phyloP scores from a whole-genome alignment of 2,113 vertebrate genomes.

The Larimichthys crocea region DNA sequence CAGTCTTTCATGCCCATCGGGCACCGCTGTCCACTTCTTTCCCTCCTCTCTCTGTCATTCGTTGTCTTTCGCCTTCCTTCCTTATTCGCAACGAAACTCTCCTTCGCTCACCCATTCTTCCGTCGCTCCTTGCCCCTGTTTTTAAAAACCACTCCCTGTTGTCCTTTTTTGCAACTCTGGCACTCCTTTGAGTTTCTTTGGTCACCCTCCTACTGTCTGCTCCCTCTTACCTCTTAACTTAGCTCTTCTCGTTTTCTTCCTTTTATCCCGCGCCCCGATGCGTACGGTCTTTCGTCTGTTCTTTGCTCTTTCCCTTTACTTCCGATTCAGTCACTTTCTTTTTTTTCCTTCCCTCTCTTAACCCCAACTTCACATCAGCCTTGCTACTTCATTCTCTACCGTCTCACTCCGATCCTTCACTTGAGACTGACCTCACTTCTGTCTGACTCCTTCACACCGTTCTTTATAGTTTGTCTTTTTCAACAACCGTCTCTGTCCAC shows the following conservation, averaged over 20 bases:
- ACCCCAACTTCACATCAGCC: constrained; percentile 48
- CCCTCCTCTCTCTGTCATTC: constrained; percentile 12
- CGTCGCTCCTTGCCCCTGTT: constrained; percentile 37
- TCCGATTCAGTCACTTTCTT: constrained; percentile 30
- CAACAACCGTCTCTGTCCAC: constrained; percentile 1
- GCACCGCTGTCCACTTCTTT: constrained; percentile 25
- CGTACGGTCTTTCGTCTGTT: constrained; percentile 28
- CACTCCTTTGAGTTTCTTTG: constrained; percentile 27
- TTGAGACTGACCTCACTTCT: constrained; percentile 42
- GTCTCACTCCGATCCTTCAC: constrained; percentile 38
- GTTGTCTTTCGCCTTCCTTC: constrained; percentile 36
- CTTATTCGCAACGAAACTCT: constrained; percentile 34
- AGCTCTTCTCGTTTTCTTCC: constrained; percentile 17
- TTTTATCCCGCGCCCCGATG: constrained; percentile 1
- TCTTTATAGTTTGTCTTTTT: constrained; percentile 32
- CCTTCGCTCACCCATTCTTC: constrained; percentile 21
- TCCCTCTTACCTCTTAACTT: constrained; percentile 30
- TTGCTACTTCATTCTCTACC: constrained; percentile 32
- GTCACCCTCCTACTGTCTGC: constrained; percentile 5
- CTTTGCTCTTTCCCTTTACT: constrained; percentile 22
- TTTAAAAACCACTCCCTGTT: constrained; percentile 26
- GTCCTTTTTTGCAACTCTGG: constrained; percentile 24
- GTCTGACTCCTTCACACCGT: constrained; percentile 11
- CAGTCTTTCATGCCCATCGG: constrained; percentile 42
- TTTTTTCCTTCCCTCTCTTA: constrained; percentile 46